Percentiles rank a stretch among this genome's conserved stretches.
Evolutionary conservation across 2,113 vertebrate genomes (phyloP).

Genomic region (Bettongia penicillata): DNA sequence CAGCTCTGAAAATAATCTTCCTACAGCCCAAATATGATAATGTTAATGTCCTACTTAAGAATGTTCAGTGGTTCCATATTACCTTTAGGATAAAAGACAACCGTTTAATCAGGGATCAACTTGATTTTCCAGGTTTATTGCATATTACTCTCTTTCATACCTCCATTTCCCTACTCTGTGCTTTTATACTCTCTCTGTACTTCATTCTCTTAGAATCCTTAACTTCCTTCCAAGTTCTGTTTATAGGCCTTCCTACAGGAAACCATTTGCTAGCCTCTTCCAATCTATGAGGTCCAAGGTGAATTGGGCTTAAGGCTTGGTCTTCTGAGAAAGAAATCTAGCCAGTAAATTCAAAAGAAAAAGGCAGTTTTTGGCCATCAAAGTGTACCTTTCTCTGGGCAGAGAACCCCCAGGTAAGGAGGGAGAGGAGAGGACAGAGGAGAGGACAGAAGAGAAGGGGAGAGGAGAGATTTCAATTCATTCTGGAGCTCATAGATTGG

Average conservation of each 20-base stretch:
- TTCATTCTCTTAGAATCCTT: neutral
- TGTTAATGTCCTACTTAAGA: neutral
- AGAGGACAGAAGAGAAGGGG: no score
- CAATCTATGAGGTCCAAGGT: no score
- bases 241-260: neutral
- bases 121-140: neutral
- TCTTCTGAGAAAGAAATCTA: no score
- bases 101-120: neutral
- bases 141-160: neutral
- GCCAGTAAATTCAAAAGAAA: no score
- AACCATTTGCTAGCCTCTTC: neutral
- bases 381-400: no score
- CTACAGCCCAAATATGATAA: neutral
- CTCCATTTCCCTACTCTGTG: neutral
- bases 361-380: no score
- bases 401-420: no score
- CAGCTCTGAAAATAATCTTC: neutral
- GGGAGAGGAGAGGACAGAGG: no score
- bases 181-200: neutral
- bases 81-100: neutral
- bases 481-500: no score
- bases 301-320: no score
- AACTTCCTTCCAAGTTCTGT: neutral
- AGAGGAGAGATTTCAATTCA: no score
- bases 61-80: neutral